Percentiles rank a stretch among this genome's conserved stretches.
phyloP scores from a whole-genome alignment of 2,113 vertebrate genomes.

The Pimephales promelas region DNA sequence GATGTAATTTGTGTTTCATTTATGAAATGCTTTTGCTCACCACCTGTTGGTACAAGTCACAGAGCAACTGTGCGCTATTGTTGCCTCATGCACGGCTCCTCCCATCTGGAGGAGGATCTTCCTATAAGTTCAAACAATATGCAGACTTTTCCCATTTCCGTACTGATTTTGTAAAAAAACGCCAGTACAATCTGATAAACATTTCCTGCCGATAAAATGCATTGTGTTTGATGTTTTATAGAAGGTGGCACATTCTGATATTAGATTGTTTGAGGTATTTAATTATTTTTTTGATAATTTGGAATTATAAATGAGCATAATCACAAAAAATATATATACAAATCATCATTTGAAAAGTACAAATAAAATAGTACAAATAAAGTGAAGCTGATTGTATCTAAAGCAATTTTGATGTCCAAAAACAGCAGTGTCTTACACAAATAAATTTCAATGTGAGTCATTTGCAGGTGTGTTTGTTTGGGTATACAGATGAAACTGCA shows the following conservation, averaged over 20 bases:
- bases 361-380: too few species aligned
- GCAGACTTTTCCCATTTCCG: neutral
- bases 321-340: too few species aligned
- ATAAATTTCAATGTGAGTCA: neutral
- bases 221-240: neutral
- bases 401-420: neutral
- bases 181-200: neutral
- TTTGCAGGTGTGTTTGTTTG: neutral
- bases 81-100: neutral
- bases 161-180: neutral
- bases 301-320: neutral
- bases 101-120: neutral
- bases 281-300: neutral
- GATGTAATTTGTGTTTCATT: constrained; percentile 20
- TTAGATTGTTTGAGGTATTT: neutral
- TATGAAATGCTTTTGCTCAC: constrained; percentile 1
- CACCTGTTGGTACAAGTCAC: neutral
- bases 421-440: neutral
- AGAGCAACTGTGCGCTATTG: neutral
- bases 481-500: neutral
- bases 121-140: neutral
- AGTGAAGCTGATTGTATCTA: neutral
- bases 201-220: neutral
- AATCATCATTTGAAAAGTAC: too few species aligned
- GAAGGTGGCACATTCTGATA: neutral